Conservation (phyloP, 1,140 invertebrate species). For the Holotrichia oblita region DNA sequence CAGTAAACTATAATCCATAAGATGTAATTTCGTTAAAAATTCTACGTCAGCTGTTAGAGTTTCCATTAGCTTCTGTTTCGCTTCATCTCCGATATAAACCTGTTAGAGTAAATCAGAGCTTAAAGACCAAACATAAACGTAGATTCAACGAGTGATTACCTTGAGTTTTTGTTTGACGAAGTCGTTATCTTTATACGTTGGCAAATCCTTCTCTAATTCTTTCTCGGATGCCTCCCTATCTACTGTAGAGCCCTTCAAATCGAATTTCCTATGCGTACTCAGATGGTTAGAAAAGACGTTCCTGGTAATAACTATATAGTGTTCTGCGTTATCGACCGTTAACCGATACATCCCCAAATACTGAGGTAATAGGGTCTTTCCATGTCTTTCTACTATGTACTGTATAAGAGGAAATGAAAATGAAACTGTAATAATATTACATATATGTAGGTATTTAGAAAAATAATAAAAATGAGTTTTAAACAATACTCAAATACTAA, state of each 20-base stretch:
- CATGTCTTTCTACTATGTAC: constrained; percentile 97
- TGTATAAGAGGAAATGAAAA: constrained; percentile 61
- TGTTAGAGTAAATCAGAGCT: constrained; percentile 41
- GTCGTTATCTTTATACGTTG: constrained; percentile 99
- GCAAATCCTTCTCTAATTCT: constrained; percentile 95
- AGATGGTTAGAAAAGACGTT: constrained; percentile 98
- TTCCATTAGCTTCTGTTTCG: constrained; percentile 91
- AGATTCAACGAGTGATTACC: constrained; percentile 55
- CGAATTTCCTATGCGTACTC: constrained; percentile 87
- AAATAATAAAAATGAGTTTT: constrained; percentile 27
- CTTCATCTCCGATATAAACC: constrained; percentile 91
- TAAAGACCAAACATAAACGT: neutral
- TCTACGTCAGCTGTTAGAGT: constrained; percentile 95
- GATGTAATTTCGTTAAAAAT: constrained; percentile 93
- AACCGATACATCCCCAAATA: constrained; percentile 98
- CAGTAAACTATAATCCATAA: constrained; percentile 98
- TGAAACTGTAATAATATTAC: constrained; percentile 52
- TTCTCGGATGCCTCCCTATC: constrained; percentile 98
- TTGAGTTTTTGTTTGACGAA: constrained; percentile 97
- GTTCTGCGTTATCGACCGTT: constrained; percentile 96
- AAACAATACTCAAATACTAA: constrained; percentile 6
- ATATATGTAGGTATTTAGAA: constrained; percentile 13
- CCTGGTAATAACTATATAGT: constrained; percentile 96
- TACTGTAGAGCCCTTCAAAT: constrained; percentile 87
- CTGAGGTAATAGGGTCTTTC: constrained; percentile 96